Conservation (phyloP, 2,888 invertebrate species). For the Ceriagrion tenellum region DNA sequence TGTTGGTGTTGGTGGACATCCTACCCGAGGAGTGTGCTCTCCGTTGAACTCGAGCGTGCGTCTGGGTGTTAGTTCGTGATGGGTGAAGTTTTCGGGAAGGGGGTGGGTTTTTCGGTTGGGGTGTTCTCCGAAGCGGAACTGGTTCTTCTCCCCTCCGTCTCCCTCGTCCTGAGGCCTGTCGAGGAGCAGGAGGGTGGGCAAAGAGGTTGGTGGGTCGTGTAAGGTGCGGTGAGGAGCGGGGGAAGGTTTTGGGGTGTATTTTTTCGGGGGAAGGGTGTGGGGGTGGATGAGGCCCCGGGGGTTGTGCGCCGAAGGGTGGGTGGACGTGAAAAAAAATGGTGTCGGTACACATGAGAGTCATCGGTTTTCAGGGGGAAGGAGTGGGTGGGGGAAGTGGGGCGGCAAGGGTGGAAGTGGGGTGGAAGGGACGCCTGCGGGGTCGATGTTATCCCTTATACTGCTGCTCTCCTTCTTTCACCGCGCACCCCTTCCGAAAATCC, state of each 20-base stretch:
- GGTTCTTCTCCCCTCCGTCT: background rate
- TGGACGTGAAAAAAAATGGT: background rate
- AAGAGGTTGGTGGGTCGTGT: background rate
- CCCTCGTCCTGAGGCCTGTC: background rate
- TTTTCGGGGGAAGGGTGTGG: background rate
- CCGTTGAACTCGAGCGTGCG: background rate
- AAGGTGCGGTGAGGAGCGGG: background rate
- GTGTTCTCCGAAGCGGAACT: background rate
- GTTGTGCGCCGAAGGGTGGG: background rate
- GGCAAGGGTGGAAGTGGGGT: too few relatives aligned
- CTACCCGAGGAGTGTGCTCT: background rate
- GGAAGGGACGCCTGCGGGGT: background rate
- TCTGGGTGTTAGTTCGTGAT: background rate
- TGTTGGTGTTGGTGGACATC: background rate
- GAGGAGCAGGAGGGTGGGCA: background rate
- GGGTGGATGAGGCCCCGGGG: background rate
- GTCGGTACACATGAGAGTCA: slow-evolving; percentile 22
- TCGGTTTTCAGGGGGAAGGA: background rate
- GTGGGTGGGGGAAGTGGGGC: background rate
- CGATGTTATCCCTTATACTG: background rate
- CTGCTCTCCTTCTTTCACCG: background rate
- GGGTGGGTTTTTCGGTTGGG: background rate
- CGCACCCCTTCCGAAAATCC: background rate
- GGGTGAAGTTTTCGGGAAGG: background rate
- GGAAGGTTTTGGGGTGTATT: background rate